phyloP scores from a whole-genome alignment of 2,888 invertebrate species.

The Cephus nigrinus region DNA sequence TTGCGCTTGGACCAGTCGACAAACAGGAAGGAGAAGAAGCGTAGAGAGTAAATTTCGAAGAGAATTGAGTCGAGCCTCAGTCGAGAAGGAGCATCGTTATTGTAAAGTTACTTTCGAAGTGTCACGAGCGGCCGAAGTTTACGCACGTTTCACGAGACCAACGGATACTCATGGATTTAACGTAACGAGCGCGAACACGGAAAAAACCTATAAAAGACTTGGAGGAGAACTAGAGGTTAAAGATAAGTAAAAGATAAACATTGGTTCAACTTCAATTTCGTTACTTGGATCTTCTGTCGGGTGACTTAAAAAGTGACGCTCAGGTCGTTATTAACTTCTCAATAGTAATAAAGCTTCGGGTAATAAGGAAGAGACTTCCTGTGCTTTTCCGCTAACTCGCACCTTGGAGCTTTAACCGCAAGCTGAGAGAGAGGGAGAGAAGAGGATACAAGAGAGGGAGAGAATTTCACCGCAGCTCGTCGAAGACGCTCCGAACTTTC shows the following conservation, averaged over 20 bases:
- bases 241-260: not conserved
- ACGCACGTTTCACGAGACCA: not conserved
- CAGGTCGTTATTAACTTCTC: not conserved
- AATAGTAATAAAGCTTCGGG: not conserved
- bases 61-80: not conserved
- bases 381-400: not conserved
- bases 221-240: not conserved
- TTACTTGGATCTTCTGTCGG: not conserved
- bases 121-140: not conserved
- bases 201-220: not conserved
- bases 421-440: not conserved
- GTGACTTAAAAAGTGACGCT: not conserved
- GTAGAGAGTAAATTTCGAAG: not conserved
- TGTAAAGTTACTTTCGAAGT: not conserved
- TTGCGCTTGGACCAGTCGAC: not conserved
- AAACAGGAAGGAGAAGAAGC: not conserved
- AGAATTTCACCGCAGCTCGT: not conserved
- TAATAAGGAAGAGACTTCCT: not conserved
- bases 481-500: not conserved
- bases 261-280: not conserved
- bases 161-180: not conserved
- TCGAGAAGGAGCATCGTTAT: not conserved
- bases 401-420: not conserved
- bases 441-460: not conserved
- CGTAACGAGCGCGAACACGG: not conserved